A percentile compares a stretch with the other conserved stretches of the same genome.
Evolutionary conservation across 2,888 invertebrate species (phyloP).

Genomic region (Hypomecis punctinalis): DNA sequence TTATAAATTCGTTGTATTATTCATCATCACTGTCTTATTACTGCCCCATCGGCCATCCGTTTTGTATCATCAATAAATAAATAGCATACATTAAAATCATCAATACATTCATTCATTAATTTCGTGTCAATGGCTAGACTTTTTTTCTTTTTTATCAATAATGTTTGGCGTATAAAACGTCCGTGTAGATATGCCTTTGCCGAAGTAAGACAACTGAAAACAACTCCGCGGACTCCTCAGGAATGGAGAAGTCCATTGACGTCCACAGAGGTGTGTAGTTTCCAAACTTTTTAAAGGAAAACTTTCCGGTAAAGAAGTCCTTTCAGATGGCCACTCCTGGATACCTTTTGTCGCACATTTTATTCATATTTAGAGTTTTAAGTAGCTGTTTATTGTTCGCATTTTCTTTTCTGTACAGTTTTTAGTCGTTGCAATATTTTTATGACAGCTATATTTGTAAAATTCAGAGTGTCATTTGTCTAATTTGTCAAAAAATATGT

Average conservation of each 20-base stretch:
- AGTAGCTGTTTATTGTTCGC: slow-evolving; percentile 14
- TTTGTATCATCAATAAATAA: too few relatives aligned
- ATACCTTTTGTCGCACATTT: slow-evolving; percentile 37
- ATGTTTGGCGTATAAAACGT: slow-evolving; percentile 26
- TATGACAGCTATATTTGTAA: neutral
- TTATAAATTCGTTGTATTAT: too few relatives aligned
- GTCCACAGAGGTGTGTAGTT: slow-evolving; percentile 71
- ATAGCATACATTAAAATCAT: too few relatives aligned
- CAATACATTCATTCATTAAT: too few relatives aligned
- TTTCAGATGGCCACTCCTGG: slow-evolving; percentile 40
- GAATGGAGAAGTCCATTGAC: slow-evolving; percentile 69
- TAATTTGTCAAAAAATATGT: neutral
- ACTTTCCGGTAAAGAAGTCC: slow-evolving; percentile 54
- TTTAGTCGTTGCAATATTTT: neutral
- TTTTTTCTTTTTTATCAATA: too few relatives aligned
- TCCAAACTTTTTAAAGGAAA: slow-evolving; percentile 67
- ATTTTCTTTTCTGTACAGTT: slow-evolving; percentile 8
- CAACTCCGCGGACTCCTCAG: slow-evolving; percentile 65
- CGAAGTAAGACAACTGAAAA: slow-evolving; percentile 66
- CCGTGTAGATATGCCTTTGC: slow-evolving; percentile 31
- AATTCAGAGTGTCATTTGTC: neutral
- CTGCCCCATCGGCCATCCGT: too few relatives aligned
- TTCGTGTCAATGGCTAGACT: too few relatives aligned
- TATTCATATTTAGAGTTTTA: slow-evolving; percentile 30
- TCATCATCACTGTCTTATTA: too few relatives aligned